Base-by-base conservation (phyloP, 2,797 vertebrate genomes). In the Chiroxiphia lanceolata region DNA sequence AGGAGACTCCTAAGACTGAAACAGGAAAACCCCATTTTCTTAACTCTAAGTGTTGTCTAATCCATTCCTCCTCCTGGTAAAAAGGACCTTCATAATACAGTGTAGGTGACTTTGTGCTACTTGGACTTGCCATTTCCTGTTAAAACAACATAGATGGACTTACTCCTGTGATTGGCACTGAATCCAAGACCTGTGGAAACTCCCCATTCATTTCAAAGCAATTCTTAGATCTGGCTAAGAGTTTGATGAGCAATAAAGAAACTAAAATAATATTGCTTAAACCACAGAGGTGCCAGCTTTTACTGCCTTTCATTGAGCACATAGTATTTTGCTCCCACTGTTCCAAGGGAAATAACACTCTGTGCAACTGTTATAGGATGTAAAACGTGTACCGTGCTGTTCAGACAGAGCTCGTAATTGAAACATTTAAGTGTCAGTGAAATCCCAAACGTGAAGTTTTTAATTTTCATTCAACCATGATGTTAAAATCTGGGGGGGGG, bases 391-490 rank as follows among this genome's bases (percentile, higher is more conserved):
- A 80, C 48, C 29, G 16, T 13, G 81, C 70, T 74, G 67, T 47
- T 93, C 74, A 87, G 87, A 65, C 0, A 0, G 50, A 87, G 85
- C 70, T 92, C 10, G 0, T 95, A 94, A 96, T 89, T 85, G 91
- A 97, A 97, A 87, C 68, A 84, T 80, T 68, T 51, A 50, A 90
- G 93, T 3, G 0, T 38, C 77, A 92, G 42, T 18, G 68, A 94
- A 95, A 91, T 94, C 95, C 91, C 96, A 87, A 82, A 94, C 0
- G 54, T 87, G 34, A 94, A 84, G 44, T 93, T 95, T 82, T 90
- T 87, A 84, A 97, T 95, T 95, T 94, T 94, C 93, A 82, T 88
- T 96, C 91, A 97, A 82, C 70, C 56, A 45, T 8, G 56, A 79
- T 79, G 84, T 80, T 91, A 91, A 95, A 95, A 90, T 88, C 83